Conservation (phyloP, 2,888 invertebrate species). For the Ichneumoninae sp. region DNA sequence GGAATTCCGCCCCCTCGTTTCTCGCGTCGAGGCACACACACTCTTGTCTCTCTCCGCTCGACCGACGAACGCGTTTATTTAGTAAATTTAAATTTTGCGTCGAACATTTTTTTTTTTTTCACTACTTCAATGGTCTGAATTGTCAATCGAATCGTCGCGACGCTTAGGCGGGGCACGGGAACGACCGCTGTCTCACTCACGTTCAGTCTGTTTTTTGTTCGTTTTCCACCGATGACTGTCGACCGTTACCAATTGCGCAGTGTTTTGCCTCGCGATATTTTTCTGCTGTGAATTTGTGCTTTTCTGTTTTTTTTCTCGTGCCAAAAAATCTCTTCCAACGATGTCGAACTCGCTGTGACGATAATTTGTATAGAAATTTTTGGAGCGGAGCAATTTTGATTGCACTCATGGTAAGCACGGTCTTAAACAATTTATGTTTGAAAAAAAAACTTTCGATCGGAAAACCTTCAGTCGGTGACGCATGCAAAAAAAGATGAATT, state of each 20-base stretch:
- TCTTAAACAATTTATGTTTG: neutral
- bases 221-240: constrained; percentile 7
- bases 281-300: neutral
- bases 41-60: constrained; percentile 26
- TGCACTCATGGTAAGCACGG: constrained; percentile 55
- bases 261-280: constrained; percentile 12
- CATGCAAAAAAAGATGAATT: neutral
- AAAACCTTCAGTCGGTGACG: too few species aligned
- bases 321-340: constrained; percentile 19
- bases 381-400: constrained; percentile 10
- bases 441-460: neutral
- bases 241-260: constrained; percentile 42
- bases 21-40: neutral
- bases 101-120: neutral
- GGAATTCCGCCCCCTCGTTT: constrained; percentile 59
- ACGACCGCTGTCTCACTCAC: constrained; percentile 7
- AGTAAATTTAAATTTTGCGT: constrained; percentile 43
- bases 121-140: neutral
- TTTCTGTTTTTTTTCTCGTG: constrained; percentile 17
- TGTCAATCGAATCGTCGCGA: neutral
- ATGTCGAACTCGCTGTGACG: constrained; percentile 48
- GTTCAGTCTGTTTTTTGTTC: neutral
- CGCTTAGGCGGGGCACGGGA: neutral
- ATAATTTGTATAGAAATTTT: constrained; percentile 22
- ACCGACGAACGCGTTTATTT: constrained; percentile 13